Conservation (phyloP, 2,797 vertebrate species). For the Helarctos malayanus region DNA sequence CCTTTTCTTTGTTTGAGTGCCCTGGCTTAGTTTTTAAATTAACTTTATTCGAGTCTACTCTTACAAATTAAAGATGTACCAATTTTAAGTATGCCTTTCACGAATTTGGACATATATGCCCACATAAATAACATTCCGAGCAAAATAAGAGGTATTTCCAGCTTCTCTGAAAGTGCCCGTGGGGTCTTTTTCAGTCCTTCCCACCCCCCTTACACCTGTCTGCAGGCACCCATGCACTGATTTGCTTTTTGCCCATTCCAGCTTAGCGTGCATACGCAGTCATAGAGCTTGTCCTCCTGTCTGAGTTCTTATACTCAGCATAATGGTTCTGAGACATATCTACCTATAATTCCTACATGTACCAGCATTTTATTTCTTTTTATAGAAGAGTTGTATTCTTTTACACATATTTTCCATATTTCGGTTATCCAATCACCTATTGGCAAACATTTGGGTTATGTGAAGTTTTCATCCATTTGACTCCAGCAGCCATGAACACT, state of each 20-base stretch:
- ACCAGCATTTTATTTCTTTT: not conserved
- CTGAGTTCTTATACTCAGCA: not conserved
- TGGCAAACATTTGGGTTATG: not conserved
- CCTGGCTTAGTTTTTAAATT: not conserved
- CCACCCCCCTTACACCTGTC: accelerated
- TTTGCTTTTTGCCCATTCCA: not conserved
- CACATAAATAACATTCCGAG: not conserved
- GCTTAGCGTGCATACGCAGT: not conserved
- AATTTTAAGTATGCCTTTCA: not conserved
- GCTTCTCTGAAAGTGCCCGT: not conserved
- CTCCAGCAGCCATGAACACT: not conserved
- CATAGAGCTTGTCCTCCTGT: not conserved
- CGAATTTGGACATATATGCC: not conserved
- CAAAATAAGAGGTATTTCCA: not conserved
- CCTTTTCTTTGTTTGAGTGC: not conserved
- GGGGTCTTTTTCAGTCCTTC: not conserved
- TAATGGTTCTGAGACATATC: not conserved
- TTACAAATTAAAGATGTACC: not conserved
- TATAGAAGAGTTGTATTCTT: not conserved
- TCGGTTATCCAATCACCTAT: not conserved
- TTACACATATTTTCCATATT: not conserved
- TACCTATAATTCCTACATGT: not conserved
- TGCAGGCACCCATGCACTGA: too few species aligned
- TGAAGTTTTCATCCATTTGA: not conserved
- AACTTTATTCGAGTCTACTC: not conserved